Conservation (phyloP, 2,888 invertebrate genomes). For the Lobophora halterata region DNA sequence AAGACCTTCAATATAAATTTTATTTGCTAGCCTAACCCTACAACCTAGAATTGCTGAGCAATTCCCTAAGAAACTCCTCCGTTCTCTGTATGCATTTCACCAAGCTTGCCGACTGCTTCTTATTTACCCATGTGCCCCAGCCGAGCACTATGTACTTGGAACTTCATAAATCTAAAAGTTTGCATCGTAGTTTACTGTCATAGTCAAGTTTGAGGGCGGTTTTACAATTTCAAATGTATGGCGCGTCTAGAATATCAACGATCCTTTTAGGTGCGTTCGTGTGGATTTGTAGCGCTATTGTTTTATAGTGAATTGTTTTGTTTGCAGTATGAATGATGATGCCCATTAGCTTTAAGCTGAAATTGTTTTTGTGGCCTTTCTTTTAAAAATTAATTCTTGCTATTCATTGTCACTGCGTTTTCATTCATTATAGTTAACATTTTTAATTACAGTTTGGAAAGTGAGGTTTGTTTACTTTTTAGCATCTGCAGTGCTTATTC, state of each 20-base stretch:
- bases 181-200: constrained; percentile 55
- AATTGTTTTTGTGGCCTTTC: constrained; percentile 3
- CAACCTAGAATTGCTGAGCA: too few relatives aligned
- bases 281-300: constrained; percentile 39
- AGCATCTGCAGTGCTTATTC: not conserved
- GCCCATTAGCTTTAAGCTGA: constrained; percentile 8
- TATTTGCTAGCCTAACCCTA: too few relatives aligned
- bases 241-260: constrained; percentile 39
- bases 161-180: constrained; percentile 65
- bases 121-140: not conserved
- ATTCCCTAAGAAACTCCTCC: too few relatives aligned
- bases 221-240: constrained; percentile 52
- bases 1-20: too few relatives aligned
- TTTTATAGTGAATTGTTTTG: constrained; percentile 37
- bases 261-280: constrained; percentile 34
- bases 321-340: constrained; percentile 28
- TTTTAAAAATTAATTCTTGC: too few relatives aligned
- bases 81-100: too few relatives aligned
- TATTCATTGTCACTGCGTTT: too few relatives aligned
- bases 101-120: too few relatives aligned
- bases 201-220: constrained; percentile 48
- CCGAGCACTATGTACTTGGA: constrained; percentile 26
- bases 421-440: too few relatives aligned
- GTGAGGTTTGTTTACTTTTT: not conserved
- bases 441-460: too few relatives aligned